Percentiles rank a stretch among this genome's conserved stretches.
These are phyloP conservation scores for Leucoma salicis DNA, from an alignment of 2,888 invertebrate genomes.

Conservation along the genomic window DNA sequence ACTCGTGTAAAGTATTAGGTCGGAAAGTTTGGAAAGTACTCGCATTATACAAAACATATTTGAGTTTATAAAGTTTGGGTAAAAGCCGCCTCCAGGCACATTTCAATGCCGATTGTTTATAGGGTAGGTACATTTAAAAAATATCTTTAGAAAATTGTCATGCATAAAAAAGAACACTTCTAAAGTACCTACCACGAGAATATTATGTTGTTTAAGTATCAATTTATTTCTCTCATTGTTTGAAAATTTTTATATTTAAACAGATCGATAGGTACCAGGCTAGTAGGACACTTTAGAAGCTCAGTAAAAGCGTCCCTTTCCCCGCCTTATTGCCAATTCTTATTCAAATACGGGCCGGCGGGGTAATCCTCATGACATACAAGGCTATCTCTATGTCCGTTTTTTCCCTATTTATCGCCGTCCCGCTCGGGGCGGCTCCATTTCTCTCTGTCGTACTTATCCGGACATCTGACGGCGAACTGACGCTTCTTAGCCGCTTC, in stretches of 20 bases:
- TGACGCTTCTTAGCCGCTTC: conserved; percentile 64
- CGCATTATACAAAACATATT: conserved; percentile 28
- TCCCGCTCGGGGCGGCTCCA: conserved; percentile 60
- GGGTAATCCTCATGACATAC: conserved; percentile 74
- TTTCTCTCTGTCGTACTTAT: conserved; percentile 78
- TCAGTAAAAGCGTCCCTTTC: conserved; percentile 50
- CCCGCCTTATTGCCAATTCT: conserved; percentile 73
- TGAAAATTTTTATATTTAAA: conserved; percentile 34
- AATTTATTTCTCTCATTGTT: conserved; percentile 13
- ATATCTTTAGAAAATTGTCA: conserved; percentile 1
- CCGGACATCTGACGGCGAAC: conserved; percentile 71
- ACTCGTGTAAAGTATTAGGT: conserved; percentile 10
- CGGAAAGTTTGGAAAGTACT: conserved; percentile 17
- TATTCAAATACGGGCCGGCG: conserved; percentile 72
- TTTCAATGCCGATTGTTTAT: conserved; percentile 13
- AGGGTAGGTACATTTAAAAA: neutral
- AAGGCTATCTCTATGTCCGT: conserved; percentile 67
- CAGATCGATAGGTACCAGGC: conserved; percentile 64
- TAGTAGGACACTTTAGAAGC: conserved; percentile 54
- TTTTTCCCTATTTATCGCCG: conserved; percentile 73
- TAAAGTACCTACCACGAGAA: neutral
- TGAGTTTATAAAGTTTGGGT: conserved; percentile 18
- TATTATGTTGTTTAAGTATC: neutral
- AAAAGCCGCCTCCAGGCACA: conserved; percentile 14
- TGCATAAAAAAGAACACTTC: too few species aligned